phyloP scores from a whole-genome alignment of 2,797 vertebrate genomes.

The Tragelaphus eurycerus region DNA sequence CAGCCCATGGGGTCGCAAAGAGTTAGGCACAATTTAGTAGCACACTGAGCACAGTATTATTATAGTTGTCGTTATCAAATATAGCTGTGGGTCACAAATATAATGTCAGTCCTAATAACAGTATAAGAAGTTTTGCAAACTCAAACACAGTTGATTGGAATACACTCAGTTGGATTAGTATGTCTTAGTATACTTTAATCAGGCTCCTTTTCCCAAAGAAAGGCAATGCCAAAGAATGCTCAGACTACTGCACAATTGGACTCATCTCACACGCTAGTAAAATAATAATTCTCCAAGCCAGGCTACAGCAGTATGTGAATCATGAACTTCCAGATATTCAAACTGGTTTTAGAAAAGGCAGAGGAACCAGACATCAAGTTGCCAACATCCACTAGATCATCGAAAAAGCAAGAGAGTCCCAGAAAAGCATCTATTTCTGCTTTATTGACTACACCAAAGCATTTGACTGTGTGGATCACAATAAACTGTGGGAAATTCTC shows the following conservation, averaged over 20 bases:
- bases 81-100: background rate
- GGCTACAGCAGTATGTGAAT: background rate
- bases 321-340: background rate
- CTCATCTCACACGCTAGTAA: background rate
- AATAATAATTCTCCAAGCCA: background rate
- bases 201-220: background rate
- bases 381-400: background rate
- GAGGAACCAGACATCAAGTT: background rate
- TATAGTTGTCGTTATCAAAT: background rate
- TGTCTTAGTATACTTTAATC: background rate
- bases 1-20: background rate
- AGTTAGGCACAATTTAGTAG: background rate
- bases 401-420: background rate
- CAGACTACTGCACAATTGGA: background rate
- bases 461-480: background rate
- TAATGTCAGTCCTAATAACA: background rate
- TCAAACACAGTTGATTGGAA: background rate
- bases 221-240: background rate
- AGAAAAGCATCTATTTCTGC: background rate
- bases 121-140: background rate
- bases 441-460: background rate
- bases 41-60: background rate
- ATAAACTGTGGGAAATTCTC: background rate
- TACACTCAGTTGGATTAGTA: background rate
- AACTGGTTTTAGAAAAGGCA: background rate